These are phyloP conservation scores for Gonioctena quinquepunctata DNA, from an alignment of 1,140 invertebrate species.

Conservation along the genomic window DNA sequence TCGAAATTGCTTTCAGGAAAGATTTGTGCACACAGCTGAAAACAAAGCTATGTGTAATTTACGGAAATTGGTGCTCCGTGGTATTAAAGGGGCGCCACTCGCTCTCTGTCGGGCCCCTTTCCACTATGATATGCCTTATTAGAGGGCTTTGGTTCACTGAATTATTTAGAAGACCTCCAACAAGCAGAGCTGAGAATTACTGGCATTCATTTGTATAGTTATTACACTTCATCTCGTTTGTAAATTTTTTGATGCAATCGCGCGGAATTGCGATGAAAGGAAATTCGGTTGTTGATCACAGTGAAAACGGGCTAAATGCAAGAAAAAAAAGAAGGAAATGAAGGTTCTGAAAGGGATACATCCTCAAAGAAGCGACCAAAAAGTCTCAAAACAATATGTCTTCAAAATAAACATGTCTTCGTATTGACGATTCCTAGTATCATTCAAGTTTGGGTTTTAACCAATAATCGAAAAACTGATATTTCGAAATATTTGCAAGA, in stretches of 20 bases:
- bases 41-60: conserved; percentile 53
- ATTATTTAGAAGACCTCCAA: conserved; percentile 31
- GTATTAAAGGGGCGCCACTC: conserved; percentile 23
- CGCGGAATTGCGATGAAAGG: neutral
- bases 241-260: neutral
- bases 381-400: too few relatives aligned
- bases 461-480: too few relatives aligned
- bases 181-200: conserved; percentile 28
- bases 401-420: too few relatives aligned
- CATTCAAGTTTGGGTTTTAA: too few relatives aligned
- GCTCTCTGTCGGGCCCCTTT: conserved; percentile 22
- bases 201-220: conserved; percentile 32
- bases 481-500: too few relatives aligned
- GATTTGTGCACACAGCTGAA: conserved; percentile 51
- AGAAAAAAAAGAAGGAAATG: too few relatives aligned
- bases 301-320: too few relatives aligned
- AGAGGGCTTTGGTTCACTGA: conserved; percentile 34
- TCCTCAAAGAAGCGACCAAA: too few relatives aligned
- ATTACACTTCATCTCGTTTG: conserved; percentile 20
- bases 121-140: conserved; percentile 40
- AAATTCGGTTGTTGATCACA: too few relatives aligned
- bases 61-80: conserved; percentile 47
- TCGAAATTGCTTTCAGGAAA: conserved; percentile 49
- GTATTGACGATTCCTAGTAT: too few relatives aligned
- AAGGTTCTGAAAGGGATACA: too few relatives aligned